A percentile compares a stretch with the other conserved stretches of the same genome.
phyloP scores from a whole-genome alignment of 2,113 vertebrate genomes.

The Microtus ochrogaster region DNA sequence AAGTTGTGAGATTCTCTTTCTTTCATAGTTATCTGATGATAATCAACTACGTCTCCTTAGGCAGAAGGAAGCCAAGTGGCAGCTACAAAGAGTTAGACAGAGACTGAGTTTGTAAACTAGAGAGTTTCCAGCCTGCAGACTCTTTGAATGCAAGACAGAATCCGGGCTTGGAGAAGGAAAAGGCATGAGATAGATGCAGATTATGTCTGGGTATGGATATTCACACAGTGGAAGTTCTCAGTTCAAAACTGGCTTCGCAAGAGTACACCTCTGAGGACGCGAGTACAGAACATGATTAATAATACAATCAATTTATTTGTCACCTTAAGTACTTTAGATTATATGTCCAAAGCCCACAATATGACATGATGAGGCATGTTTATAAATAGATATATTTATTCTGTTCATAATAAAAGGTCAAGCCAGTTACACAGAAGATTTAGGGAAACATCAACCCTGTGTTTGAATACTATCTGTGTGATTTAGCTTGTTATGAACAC shows the following conservation, averaged over 20 bases:
- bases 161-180: not conserved
- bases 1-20: not conserved
- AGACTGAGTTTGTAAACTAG: not conserved
- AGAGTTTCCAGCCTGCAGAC: not conserved
- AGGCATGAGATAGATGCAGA: not conserved
- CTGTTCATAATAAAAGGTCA: not conserved
- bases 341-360: not conserved
- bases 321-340: not conserved
- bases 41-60: not conserved
- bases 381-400: not conserved
- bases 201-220: not conserved
- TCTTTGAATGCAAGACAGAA: not conserved
- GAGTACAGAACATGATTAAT: not conserved
- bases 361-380: not conserved
- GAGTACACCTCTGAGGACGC: not conserved
- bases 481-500: not conserved
- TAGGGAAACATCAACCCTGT: not conserved
- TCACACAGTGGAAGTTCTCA: not conserved
- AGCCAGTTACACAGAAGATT: not conserved
- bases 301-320: not conserved
- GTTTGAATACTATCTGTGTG: not conserved
- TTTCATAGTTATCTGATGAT: not conserved
- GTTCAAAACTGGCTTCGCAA: not conserved
- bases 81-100: not conserved
- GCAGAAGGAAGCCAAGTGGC: not conserved